Percentiles rank a stretch among this genome's conserved stretches.
Evolutionary conservation across 2,888 invertebrate species (phyloP).

Genomic region (Dione juno): DNA sequence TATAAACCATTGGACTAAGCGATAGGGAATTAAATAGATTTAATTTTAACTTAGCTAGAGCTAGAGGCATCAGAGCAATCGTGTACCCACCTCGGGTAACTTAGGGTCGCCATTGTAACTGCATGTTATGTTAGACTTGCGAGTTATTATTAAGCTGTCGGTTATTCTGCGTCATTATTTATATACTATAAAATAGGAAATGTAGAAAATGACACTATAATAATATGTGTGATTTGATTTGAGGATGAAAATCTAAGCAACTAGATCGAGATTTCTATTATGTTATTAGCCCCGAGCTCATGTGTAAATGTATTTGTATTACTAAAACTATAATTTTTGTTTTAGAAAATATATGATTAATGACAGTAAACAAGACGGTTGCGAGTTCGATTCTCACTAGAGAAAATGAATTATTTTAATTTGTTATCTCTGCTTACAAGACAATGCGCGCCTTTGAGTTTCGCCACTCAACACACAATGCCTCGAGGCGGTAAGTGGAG

Average conservation of each 20-base stretch:
- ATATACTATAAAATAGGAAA: constrained; percentile 29
- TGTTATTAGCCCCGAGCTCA: neutral
- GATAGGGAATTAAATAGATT: constrained; percentile 21
- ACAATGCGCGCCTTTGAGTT: too few relatives aligned
- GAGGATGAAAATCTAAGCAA: constrained; percentile 30
- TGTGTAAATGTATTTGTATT: neutral
- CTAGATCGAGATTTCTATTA: constrained; percentile 7
- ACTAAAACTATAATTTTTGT: neutral
- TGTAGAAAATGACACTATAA: constrained; percentile 33
- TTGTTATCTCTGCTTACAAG: too few relatives aligned
- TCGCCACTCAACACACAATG: too few relatives aligned
- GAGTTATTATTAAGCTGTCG: constrained; percentile 38
- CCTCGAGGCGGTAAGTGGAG: too few relatives aligned
- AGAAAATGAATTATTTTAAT: too few relatives aligned
- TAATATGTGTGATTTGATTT: constrained; percentile 34
- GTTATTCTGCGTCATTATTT: constrained; percentile 33
- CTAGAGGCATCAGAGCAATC: constrained; percentile 21
- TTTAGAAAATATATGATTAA: too few relatives aligned
- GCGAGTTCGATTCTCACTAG: too few relatives aligned
- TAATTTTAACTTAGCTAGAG: constrained; percentile 1
- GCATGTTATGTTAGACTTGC: constrained; percentile 28
- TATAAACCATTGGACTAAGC: neutral
- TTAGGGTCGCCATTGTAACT: constrained; percentile 26
- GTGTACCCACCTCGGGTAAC: constrained; percentile 17
- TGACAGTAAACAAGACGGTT: too few relatives aligned